Percentiles rank a stretch among this genome's conserved stretches.
These are phyloP conservation scores for Harlomillsia oculata DNA, from an alignment of 1,140 invertebrate species.

Conservation along the genomic window DNA sequence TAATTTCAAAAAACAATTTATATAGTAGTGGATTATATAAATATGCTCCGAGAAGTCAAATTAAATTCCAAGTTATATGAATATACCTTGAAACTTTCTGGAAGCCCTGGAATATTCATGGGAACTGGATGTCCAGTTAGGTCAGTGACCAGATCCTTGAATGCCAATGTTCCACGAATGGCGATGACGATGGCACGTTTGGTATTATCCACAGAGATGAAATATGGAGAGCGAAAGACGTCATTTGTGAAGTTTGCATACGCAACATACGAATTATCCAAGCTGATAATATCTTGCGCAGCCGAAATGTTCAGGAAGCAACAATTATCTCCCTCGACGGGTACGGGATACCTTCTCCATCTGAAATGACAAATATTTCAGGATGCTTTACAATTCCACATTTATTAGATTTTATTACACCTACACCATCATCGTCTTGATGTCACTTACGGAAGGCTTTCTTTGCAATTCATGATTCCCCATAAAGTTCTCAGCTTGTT, in stretches of 20 bases:
- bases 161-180: slow-evolving; percentile 72
- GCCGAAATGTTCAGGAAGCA: slow-evolving; percentile 78
- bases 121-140: slow-evolving; percentile 57
- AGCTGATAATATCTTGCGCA: slow-evolving; percentile 58
- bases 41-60: too few relatives aligned
- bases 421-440: background rate
- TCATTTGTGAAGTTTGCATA: slow-evolving; percentile 15
- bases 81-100: slow-evolving; percentile 51
- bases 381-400: slow-evolving; percentile 20
- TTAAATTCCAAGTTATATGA: background rate
- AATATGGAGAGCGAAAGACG: slow-evolving; percentile 55
- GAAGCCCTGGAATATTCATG: slow-evolving; percentile 62
- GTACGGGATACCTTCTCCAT: slow-evolving; percentile 48
- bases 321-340: slow-evolving; percentile 69
- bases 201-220: slow-evolving; percentile 71
- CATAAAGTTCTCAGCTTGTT: slow-evolving; percentile 62
- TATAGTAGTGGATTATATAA: too few relatives aligned
- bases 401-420: background rate
- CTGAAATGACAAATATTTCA: slow-evolving; percentile 14
- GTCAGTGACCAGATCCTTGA: slow-evolving; percentile 77
- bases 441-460: slow-evolving; percentile 56
- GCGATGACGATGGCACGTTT: slow-evolving; percentile 69
- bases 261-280: slow-evolving; percentile 5
- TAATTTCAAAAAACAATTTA: slow-evolving; percentile 47
- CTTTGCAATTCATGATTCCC: slow-evolving; percentile 58